phyloP scores from a whole-genome alignment of 2,888 invertebrate genomes.

The Pristionchus japonicus region DNA sequence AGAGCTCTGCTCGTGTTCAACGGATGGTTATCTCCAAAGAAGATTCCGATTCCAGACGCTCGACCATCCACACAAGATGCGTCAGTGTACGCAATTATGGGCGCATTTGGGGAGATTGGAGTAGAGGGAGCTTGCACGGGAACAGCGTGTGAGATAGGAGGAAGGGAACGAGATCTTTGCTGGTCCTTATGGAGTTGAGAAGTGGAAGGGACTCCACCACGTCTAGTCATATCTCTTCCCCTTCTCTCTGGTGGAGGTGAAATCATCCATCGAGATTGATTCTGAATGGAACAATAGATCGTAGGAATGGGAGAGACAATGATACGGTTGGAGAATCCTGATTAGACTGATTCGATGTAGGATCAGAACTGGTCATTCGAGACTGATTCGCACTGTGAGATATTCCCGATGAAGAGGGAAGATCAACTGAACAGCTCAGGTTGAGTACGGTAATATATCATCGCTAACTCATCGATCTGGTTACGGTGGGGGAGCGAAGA shows the following conservation, averaged over 20 bases:
- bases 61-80: neutral
- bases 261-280: neutral
- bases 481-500: neutral
- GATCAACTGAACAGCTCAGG: neutral
- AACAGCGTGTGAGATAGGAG: neutral
- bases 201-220: neutral
- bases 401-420: neutral
- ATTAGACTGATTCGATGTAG: neutral
- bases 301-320: neutral
- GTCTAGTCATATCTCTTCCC: neutral
- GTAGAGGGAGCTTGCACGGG: neutral
- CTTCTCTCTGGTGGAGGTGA: neutral
- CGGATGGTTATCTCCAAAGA: slow-evolving; percentile 47
- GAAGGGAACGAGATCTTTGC: neutral
- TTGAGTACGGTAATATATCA: neutral
- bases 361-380: neutral
- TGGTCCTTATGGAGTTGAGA: neutral
- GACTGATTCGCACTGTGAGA: neutral
- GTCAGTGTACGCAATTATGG: slow-evolving; percentile 46
- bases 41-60: slow-evolving; percentile 46
- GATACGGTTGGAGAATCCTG: neutral
- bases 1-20: slow-evolving; percentile 27
- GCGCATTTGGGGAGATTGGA: neutral
- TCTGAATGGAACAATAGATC: neutral
- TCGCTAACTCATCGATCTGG: neutral